Evolutionary conservation across 2,113 vertebrate genomes (phyloP).

Genomic region (Cochlearius cochlearius): DNA sequence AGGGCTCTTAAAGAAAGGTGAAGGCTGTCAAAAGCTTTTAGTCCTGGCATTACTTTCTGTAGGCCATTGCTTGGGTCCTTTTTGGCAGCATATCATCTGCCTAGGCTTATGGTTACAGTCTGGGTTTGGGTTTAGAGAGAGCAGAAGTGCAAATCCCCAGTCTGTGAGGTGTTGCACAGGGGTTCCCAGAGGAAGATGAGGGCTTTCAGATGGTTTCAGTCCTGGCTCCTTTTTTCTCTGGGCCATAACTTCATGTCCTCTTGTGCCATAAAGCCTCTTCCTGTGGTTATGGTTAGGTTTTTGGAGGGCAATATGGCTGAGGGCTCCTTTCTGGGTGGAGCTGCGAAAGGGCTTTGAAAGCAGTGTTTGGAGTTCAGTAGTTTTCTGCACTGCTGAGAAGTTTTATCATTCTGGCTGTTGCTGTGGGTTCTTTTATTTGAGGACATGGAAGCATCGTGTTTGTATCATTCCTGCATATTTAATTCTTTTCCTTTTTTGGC

Average conservation of each 20-base stretch:
- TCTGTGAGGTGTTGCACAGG: neutral
- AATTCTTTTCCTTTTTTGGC: neutral
- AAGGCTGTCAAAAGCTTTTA: neutral
- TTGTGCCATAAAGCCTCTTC: neutral
- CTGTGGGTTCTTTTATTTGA: neutral
- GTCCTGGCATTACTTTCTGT: neutral
- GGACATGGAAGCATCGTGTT: neutral
- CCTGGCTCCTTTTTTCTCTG: neutral
- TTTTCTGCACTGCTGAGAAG: neutral
- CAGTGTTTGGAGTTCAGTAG: neutral
- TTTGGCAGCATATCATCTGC: neutral
- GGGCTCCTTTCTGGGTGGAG: neutral
- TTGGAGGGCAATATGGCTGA: accelerated
- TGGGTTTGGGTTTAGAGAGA: neutral
- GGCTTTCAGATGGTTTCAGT: neutral
- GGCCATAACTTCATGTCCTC: neutral
- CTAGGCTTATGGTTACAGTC: accelerated
- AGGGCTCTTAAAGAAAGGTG: neutral
- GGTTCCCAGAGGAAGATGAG: neutral
- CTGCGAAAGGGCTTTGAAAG: neutral
- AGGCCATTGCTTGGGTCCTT: neutral
- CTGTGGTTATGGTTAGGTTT: neutral
- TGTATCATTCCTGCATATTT: neutral
- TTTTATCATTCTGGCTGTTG: neutral
- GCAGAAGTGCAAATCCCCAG: neutral